Evolutionary conservation across 2,797 vertebrate genomes (phyloP).

Genomic region (Typhlichthys eigenmanni): DNA sequence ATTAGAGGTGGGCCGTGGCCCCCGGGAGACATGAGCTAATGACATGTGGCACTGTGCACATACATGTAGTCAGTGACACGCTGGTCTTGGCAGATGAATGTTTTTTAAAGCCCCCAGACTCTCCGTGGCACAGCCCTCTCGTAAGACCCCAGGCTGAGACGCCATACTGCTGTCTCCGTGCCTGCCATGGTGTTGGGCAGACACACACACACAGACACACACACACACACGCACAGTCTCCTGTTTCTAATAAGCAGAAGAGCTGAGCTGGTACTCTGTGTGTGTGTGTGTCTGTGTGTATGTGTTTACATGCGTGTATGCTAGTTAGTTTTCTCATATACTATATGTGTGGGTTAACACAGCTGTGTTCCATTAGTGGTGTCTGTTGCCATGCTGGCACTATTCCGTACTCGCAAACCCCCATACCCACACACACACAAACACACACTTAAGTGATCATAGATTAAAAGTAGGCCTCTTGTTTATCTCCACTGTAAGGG

Average conservation of each 20-base stretch:
- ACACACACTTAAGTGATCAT: conserved; percentile 24
- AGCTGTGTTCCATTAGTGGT: conserved; percentile 75
- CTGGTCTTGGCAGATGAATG: not conserved
- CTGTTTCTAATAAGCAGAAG: conserved; percentile 67
- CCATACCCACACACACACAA: conserved; percentile 9
- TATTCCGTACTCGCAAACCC: conserved; percentile 36
- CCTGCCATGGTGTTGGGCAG: conserved; percentile 30
- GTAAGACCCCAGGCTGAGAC: conserved; percentile 47
- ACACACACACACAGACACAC: conserved; percentile 6
- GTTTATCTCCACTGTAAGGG: conserved; percentile 39
- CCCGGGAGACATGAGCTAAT: conserved; percentile 56
- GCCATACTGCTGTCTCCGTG: conserved; percentile 14
- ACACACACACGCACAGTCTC: conserved; percentile 22
- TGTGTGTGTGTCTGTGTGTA: conserved; percentile 18
- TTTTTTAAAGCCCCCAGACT: conserved; percentile 54
- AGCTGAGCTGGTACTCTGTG: conserved; percentile 53
- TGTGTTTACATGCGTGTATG: conserved; percentile 2
- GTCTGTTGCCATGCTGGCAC: conserved; percentile 64
- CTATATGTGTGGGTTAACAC: conserved; percentile 66
- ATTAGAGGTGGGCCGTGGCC: conserved; percentile 22
- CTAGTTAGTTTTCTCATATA: conserved; percentile 44
- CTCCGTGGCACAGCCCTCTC: conserved; percentile 35
- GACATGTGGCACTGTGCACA: conserved; percentile 21
- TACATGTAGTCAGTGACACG: conserved; percentile 38
- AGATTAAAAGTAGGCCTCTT: conserved; percentile 42